Base-by-base conservation (phyloP, 2,113 vertebrate genomes). In the Dinomys branickii region DNA sequence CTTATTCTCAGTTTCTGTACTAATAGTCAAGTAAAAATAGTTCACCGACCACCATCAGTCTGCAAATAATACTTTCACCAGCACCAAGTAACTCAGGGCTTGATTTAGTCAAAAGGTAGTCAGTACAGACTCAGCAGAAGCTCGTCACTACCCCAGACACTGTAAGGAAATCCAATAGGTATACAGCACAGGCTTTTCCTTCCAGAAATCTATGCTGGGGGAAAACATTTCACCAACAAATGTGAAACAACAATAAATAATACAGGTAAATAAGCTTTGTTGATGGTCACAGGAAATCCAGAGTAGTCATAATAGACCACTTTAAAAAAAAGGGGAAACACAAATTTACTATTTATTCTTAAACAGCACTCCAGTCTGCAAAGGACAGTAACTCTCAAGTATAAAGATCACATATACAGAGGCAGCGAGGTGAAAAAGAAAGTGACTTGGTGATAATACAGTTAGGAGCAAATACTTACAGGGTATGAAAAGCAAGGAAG, bases 1-100 rank as follows among this genome's bases (percentile, higher is more conserved):
- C 69, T 91, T 91, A 93, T 71, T 78, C 59, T 95, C 33, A 86
- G 86, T 61, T 90, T 77, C 24, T 52, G 12, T 63, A 59, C 28
- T 95, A 95, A 82, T 11, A 88, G 56, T 58, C 47, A 61, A 97
- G 26, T 24, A 58, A 59, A 75, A 77, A 65, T 1, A 87, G 38
- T 61, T 61, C 13, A 52, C 38, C 20, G 7, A 38, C 30, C 8
- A 4, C 10, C 22, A 90, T 44, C 28, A 33, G 1, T 77, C 54
- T 82, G 28, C 50, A 93, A 52, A 67, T 7, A 35, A 73, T 38
- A 71, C 52, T 63, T 82, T 56, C n/a, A 84, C 69, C 19, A 59
- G 26, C 65, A 93, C 30, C 54, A 69, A 78, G 93, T 14, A 77
- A 80, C 16, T 94, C 54, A 81, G 54, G 19, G 13, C 44, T 77